Conservation (phyloP, 1,140 invertebrate species). For the Meloidogyne chitwoodi region DNA sequence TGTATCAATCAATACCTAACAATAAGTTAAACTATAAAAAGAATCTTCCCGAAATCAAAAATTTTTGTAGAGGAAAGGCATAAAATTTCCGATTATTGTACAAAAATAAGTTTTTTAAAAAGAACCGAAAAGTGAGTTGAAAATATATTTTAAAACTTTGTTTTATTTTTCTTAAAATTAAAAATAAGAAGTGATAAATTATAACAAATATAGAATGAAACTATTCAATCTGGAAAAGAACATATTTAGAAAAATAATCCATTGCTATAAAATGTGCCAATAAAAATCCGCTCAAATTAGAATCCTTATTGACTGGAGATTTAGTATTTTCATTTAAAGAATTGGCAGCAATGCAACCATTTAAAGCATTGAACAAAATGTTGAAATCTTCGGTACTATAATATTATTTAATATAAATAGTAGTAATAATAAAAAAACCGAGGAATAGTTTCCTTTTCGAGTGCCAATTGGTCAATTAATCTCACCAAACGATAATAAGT, state of each 20-base stretch:
- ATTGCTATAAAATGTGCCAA: neutral
- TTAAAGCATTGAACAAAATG: neutral
- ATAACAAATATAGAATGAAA: neutral
- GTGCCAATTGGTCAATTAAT: constrained; percentile 1
- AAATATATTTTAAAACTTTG: too few relatives aligned
- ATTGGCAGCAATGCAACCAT: neutral
- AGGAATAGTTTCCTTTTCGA: neutral
- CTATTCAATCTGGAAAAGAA: neutral
- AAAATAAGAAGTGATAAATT: too few relatives aligned
- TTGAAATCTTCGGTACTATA: constrained; percentile 2
- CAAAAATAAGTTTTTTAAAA: too few relatives aligned
- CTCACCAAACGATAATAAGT: constrained; percentile 9
- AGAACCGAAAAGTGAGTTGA: too few relatives aligned
- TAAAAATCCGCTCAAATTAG: neutral
- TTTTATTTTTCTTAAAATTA: too few relatives aligned
- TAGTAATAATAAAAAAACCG: neutral
- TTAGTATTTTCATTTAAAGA: neutral
- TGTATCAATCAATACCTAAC: too few relatives aligned
- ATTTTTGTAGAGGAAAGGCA: too few relatives aligned
- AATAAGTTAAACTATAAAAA: too few relatives aligned
- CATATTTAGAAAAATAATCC: neutral
- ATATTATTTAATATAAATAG: neutral
- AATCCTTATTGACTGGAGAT: neutral
- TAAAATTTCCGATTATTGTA: too few relatives aligned
- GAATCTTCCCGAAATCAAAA: too few relatives aligned